These are phyloP conservation scores for Druon quercuslanigerum DNA, from an alignment of 1,140 invertebrate genomes.

Conservation along the genomic window DNA sequence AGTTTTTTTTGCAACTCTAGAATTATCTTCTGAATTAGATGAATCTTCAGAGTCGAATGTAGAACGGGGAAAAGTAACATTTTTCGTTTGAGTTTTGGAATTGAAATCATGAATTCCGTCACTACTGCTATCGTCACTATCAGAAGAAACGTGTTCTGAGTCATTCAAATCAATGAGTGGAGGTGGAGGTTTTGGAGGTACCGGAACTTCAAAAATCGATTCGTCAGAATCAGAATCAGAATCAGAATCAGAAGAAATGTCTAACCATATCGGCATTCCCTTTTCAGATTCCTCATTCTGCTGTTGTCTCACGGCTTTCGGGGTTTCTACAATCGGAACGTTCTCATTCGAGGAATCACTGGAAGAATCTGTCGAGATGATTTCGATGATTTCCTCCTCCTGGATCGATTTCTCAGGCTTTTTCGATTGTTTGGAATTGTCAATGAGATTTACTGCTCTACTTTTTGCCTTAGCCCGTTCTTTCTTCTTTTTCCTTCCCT, in stretches of 20 bases:
- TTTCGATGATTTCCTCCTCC: conserved; percentile 34
- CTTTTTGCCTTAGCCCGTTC: not conserved
- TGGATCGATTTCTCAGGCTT: conserved; percentile 18
- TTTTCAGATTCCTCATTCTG: conserved; percentile 28
- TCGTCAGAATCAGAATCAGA: conserved; percentile 64
- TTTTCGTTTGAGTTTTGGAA: not conserved
- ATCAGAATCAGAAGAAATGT: conserved; percentile 51
- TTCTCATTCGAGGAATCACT: conserved; percentile 25
- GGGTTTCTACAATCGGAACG: conserved; percentile 23
- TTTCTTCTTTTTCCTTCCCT: not conserved
- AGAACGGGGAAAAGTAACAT: not conserved
- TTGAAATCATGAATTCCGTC: conserved; percentile 28
- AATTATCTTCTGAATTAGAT: conserved; percentile 11
- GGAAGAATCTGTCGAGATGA: conserved; percentile 41
- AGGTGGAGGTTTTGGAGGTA: conserved; percentile 67
- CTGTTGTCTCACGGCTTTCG: conserved; percentile 34
- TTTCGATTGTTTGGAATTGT: conserved; percentile 21
- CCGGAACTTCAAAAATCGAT: conserved; percentile 69
- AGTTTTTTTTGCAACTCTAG: not conserved
- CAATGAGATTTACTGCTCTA: conserved; percentile 30
- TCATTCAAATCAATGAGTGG: conserved; percentile 64
- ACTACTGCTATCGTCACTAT: conserved; percentile 29
- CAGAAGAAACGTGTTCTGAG: conserved; percentile 50
- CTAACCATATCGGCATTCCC: not conserved
- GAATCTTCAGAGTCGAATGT: not conserved